A percentile compares a stretch with the other conserved stretches of the same genome.
phyloP scores from a whole-genome alignment of 2,888 invertebrate species.

The Tetranychus piercei region DNA sequence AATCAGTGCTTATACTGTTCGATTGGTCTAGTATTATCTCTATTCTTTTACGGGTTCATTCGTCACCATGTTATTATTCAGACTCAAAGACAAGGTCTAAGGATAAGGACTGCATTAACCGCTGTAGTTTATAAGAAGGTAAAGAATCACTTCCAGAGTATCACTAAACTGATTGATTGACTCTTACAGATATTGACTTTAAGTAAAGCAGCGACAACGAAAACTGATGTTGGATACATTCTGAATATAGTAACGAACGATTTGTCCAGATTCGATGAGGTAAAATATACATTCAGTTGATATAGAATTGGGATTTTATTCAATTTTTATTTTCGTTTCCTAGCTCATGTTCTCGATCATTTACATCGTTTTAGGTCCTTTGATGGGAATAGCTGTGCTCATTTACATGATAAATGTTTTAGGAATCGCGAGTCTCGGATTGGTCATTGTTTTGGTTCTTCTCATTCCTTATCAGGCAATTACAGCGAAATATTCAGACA shows the following conservation, averaged over 20 bases:
- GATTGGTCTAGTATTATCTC: neutral
- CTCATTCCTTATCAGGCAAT: neutral
- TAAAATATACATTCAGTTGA: neutral
- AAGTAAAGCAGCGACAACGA: neutral
- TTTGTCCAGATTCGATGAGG: neutral
- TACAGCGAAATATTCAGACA: neutral
- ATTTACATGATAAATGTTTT: neutral
- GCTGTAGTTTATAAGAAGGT: neutral
- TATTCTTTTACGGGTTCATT: neutral
- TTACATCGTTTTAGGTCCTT: neutral
- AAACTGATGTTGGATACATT: neutral
- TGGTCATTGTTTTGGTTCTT: constrained; percentile 28
- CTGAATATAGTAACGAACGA: neutral
- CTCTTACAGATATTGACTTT: neutral
- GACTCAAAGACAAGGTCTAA: neutral
- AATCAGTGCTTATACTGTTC: neutral
- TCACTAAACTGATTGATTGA: neutral
- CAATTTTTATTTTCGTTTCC: neutral
- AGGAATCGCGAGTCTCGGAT: neutral
- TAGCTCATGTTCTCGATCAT: neutral
- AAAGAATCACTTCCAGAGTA: neutral
- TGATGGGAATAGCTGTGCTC: neutral
- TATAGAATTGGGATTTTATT: neutral
- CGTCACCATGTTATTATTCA: neutral
- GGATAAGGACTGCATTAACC: neutral